These are phyloP conservation scores for Seira ritae DNA, from an alignment of 2,888 invertebrate genomes.

Conservation along the genomic window DNA sequence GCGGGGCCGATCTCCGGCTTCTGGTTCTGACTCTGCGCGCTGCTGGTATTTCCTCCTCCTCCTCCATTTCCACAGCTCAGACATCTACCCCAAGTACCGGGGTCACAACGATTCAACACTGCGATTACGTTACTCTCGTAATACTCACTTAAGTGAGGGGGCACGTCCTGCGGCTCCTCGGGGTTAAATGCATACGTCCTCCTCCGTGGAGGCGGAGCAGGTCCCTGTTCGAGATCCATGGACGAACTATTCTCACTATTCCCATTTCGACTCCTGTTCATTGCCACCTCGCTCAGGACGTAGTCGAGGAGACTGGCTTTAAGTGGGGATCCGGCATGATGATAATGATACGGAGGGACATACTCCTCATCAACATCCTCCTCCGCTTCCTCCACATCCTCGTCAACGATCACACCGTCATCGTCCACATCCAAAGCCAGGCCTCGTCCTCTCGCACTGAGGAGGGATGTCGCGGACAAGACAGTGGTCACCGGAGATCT, in stretches of 20 bases:
- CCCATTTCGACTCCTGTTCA: neutral
- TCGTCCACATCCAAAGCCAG: neutral
- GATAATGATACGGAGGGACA: neutral
- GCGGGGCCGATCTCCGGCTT: neutral
- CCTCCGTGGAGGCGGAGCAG: slow-evolving; percentile 27
- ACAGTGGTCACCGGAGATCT: neutral
- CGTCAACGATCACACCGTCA: slow-evolving; percentile 1
- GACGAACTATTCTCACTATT: neutral
- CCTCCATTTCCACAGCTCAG: slow-evolving; percentile 49
- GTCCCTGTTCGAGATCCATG: slow-evolving; percentile 62
- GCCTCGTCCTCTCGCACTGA: slow-evolving; percentile 24
- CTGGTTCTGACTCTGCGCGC: no score
- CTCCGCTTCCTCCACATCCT: slow-evolving; percentile 30
- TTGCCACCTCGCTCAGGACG: slow-evolving; percentile 49
- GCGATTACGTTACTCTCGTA: slow-evolving; percentile 65
- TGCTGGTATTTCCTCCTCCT: neutral
- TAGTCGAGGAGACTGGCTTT: slow-evolving; percentile 50
- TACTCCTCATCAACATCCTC: slow-evolving; percentile 9
- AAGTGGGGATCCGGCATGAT: neutral
- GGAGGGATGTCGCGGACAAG: neutral
- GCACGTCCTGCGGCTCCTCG: slow-evolving; percentile 52
- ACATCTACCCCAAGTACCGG: slow-evolving; percentile 56
- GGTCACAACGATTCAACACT: slow-evolving; percentile 65
- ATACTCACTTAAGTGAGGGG: slow-evolving; percentile 63
- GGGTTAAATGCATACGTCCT: slow-evolving; percentile 51